phyloP scores from a whole-genome alignment of 2,113 vertebrate genomes.

The Dermatemys mawii region DNA sequence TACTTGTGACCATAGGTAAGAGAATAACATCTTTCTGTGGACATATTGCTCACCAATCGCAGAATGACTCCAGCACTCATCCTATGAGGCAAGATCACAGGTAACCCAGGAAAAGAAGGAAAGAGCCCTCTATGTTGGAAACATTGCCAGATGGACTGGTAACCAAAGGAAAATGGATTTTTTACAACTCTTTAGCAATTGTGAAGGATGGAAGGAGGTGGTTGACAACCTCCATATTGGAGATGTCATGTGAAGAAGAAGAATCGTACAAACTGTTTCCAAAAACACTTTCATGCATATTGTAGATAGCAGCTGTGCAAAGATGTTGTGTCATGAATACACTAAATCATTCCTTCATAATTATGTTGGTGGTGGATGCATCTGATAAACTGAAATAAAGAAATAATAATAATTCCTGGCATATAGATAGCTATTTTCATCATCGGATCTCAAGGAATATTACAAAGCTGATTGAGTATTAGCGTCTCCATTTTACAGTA shows the following conservation, averaged over 20 bases:
- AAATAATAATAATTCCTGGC: not conserved
- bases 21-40: not conserved
- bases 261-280: not conserved
- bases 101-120: not conserved
- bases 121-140: not conserved
- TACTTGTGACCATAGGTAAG: not conserved
- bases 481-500: not conserved
- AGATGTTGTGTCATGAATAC: not conserved
- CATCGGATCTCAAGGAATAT: not conserved
- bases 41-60: not conserved
- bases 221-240: not conserved
- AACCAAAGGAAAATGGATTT: not conserved
- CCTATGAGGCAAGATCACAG: not conserved
- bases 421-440: not conserved
- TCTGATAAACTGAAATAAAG: not conserved
- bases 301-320: not conserved
- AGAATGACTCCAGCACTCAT: not conserved
- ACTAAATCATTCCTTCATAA: not conserved
- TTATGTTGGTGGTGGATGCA: fast-evolving
- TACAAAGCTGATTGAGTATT: not conserved
- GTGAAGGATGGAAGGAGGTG: not conserved
- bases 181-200: not conserved
- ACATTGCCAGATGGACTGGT: not conserved
- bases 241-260: not conserved
- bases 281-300: not conserved